phyloP scores from a whole-genome alignment of 2,888 invertebrate species.

The Antheraea assamensis region DNA sequence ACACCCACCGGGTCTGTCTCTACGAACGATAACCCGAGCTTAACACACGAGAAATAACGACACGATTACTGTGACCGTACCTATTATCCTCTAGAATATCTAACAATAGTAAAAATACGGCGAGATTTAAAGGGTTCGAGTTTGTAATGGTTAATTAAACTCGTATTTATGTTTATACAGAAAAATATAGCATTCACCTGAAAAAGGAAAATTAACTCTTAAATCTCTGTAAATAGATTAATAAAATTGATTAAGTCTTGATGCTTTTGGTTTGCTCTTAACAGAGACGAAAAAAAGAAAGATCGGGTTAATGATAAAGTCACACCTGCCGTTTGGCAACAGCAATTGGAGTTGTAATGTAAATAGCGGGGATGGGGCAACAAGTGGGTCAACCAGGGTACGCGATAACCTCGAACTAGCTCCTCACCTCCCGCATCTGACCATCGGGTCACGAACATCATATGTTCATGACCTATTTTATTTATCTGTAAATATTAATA shows the following conservation, averaged over 20 bases:
- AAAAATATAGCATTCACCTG: conserved; percentile 16
- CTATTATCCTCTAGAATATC: conserved; percentile 36
- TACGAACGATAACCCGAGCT: conserved; percentile 19
- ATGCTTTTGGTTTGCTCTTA: conserved; percentile 39
- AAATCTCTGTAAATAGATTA: conserved; percentile 20
- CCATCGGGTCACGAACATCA: conserved; percentile 71
- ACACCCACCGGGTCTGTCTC: conserved; percentile 26
- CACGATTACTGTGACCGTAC: conserved; percentile 32
- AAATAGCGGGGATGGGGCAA: conserved; percentile 71
- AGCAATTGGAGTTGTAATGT: conserved; percentile 69
- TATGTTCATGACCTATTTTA: conserved; percentile 77
- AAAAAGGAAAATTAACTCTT: conserved; percentile 16
- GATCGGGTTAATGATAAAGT: conserved; percentile 53
- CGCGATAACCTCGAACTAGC: conserved; percentile 35
- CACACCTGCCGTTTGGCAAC: conserved; percentile 54
- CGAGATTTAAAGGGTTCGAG: conserved; percentile 26
- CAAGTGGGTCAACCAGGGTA: conserved; percentile 77
- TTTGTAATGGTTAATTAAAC: conserved; percentile 31
- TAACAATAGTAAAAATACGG: conserved; percentile 35
- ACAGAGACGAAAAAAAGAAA: conserved; percentile 40
- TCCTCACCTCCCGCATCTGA: conserved; percentile 33
- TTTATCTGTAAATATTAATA: conserved; percentile 52
- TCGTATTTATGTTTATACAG: conserved; percentile 18
- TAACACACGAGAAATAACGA: conserved; percentile 31
- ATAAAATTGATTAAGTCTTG: conserved; percentile 31